Base-by-base conservation (phyloP, 2,888 invertebrate species). In the Drosophila mulleri region DNA sequence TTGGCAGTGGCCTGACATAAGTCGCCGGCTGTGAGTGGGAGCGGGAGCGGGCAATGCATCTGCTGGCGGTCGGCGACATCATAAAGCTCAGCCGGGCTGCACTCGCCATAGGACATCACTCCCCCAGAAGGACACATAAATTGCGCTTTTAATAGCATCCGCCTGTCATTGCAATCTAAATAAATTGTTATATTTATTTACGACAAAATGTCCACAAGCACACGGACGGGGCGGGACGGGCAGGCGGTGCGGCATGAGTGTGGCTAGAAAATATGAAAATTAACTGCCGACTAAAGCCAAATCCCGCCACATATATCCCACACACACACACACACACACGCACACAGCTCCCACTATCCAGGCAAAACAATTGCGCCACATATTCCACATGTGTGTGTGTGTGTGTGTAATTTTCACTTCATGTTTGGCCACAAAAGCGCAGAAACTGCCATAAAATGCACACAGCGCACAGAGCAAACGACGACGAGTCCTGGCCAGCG, bases 151-250 rank as follows among this genome's bases (percentile, higher is more conserved):
- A 87, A 87, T 87, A 87, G 87, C 87, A 87, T 90, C 89, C 85
- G 89, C 89, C 82, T 90, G 89, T 90, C 89, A 90, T 82, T 88
- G 87, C 90, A 90, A 89, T 88, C 88, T 90, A 89, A 90, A 89
- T 89, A 89, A 90, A 90, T 89, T 89, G 90, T 84, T 87, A 86
- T 90, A 90, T 88, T 89, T 90, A 89, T 89, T 90, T 89, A 90
- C 89, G 90, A 90, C 87, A 80, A 80, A 89, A 81, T 82, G 85
- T 89, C 78, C 86, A 69, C 70, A 64, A 62, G 14, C 50, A 32
- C 60, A 41, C 41, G 41, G 29, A 16, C n/a, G 2, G 3, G 47
- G 29, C 11, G 29, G 1, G 47, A 26, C 9, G 37, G 41, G 41
- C 16, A 1, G 47, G 29, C 11, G 35, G 42, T 50, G 60, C 35